Conservation (phyloP, 2,888 invertebrate species). For the Matsumyia berberina region DNA sequence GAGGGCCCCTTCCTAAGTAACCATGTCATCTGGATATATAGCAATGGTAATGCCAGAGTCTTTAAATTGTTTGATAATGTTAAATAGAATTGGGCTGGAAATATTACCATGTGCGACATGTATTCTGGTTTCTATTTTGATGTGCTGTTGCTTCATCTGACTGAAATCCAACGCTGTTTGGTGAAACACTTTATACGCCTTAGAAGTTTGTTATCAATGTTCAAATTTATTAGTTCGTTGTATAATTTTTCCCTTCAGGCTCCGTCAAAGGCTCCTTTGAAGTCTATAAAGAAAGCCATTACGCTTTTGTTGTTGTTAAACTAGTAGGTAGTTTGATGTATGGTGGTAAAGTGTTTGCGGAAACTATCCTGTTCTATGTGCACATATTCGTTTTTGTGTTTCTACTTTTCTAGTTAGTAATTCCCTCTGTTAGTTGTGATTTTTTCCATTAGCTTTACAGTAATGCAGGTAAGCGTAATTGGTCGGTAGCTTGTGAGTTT, state of each 20-base stretch:
- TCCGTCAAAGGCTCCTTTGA: not conserved
- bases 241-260: not conserved
- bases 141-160: not conserved
- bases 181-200: not conserved
- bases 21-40: too few relatives aligned
- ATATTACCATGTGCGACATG: too few relatives aligned
- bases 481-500: not conserved
- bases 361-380: not conserved
- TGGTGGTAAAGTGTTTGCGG: not conserved
- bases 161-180: not conserved
- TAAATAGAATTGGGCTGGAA: too few relatives aligned
- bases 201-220: not conserved
- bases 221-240: not conserved
- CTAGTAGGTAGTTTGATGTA: not conserved
- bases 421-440: not conserved
- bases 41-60: too few relatives aligned
- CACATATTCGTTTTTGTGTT: not conserved
- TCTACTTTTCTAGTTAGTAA: constrained; percentile 1
- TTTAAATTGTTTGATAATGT: too few relatives aligned
- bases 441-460: constrained; percentile 1
- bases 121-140: not conserved
- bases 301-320: not conserved
- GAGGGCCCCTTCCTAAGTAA: too few relatives aligned
- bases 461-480: constrained; percentile 1
- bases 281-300: not conserved